Conservation (phyloP, 2,888 invertebrate genomes). For the Patella pellucida region DNA sequence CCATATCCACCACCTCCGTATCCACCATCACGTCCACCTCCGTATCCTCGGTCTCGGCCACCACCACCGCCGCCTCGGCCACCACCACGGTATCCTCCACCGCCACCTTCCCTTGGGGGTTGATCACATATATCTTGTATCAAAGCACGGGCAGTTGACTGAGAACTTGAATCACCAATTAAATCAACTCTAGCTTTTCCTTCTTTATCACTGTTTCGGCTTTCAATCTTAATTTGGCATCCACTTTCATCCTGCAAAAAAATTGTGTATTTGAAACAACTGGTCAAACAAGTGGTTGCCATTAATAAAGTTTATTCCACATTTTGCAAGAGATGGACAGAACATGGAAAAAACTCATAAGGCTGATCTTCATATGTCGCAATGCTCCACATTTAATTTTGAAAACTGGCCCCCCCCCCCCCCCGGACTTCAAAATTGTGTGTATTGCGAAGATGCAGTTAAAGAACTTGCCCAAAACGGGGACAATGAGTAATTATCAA, state of each 20-base stretch:
- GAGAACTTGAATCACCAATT: neutral
- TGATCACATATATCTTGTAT: neutral
- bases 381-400: too few species aligned
- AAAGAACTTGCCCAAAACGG: too few species aligned
- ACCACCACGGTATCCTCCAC: neutral
- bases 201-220: neutral
- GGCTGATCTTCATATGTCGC: too few species aligned
- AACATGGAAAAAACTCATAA: too few species aligned
- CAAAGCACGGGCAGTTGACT: neutral
- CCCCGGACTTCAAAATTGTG: too few species aligned
- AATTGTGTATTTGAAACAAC: too few species aligned
- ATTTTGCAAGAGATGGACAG: too few species aligned
- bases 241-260: neutral
- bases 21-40: neutral
- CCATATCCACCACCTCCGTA: neutral
- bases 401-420: too few species aligned
- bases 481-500: too few species aligned
- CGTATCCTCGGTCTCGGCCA: neutral
- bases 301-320: too few species aligned
- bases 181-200: neutral
- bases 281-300: too few species aligned
- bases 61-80: neutral
- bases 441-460: too few species aligned
- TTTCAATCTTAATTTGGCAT: slow-evolving; percentile 1
- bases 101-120: neutral